A percentile compares a stretch with the other conserved stretches of the same genome.
Evolutionary conservation across 2,888 invertebrate genomes (phyloP).

Genomic region (Ophion slaviceki): DNA sequence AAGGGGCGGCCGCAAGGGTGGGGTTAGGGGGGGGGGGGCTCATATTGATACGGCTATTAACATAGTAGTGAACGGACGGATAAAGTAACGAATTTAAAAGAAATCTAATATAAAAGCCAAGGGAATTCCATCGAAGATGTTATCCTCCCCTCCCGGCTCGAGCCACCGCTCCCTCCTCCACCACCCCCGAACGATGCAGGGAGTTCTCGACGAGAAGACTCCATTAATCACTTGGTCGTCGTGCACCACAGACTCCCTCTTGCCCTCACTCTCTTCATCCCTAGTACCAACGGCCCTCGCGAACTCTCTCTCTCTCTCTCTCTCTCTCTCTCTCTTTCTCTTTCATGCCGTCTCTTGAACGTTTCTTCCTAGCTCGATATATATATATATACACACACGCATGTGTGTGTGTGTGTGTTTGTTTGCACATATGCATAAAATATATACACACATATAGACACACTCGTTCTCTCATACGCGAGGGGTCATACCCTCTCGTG

Average conservation of each 20-base stretch:
- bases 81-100: slow-evolving; percentile 83
- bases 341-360: slow-evolving; percentile 56
- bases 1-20: not conserved
- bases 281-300: not conserved
- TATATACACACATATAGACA: not conserved
- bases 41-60: slow-evolving; percentile 82
- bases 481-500: slow-evolving; percentile 23
- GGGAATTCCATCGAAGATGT: slow-evolving; percentile 83
- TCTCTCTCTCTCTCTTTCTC: slow-evolving; percentile 60
- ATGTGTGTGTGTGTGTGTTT: not conserved
- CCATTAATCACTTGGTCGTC: slow-evolving; percentile 80
- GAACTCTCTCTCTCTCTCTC: slow-evolving; percentile 32
- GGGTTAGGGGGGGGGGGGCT: slow-evolving; percentile 70
- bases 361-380: slow-evolving; percentile 33
- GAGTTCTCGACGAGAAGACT: slow-evolving; percentile 80
- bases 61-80: slow-evolving; percentile 79
- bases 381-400: too few species aligned
- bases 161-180: slow-evolving; percentile 58
- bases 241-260: slow-evolving; percentile 58
- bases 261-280: slow-evolving; percentile 55
- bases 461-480: not conserved
- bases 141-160: slow-evolving; percentile 75
- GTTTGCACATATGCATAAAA: not conserved
- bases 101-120: slow-evolving; percentile 83
- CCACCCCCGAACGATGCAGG: slow-evolving; percentile 73